Base-by-base conservation (phyloP, 2,797 vertebrate genomes). In the Thripadectes ignobilis region DNA sequence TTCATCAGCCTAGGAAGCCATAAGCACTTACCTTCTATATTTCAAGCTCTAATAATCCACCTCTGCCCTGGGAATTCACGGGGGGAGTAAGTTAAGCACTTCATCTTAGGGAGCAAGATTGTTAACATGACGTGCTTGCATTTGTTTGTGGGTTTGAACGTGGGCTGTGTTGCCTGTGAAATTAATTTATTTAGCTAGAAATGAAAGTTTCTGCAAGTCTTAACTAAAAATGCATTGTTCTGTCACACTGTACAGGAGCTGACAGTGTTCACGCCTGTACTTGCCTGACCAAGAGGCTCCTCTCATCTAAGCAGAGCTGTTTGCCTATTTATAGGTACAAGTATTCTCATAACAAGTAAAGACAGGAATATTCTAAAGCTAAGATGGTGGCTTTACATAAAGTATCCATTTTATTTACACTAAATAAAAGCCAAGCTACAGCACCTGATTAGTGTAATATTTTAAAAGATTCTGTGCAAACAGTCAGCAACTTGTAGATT, bases 381-480 rank as follows among this genome's bases (percentile, higher is more conserved):
- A 65, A 96, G 79, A 92, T 85, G 88, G 92, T 93, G 94, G 81
- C 71, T 96, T 97, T 84, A 88, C 94, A 97, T 92, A 63, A 95
- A 65, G 57, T 43, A 93, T 95, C 62, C 58, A 73, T 96, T 96
- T 95, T 97, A 95, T 96, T 98, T 97, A 97, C 93, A 96, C 97
- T 96, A 97, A 97, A 96, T 95, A 95, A 94, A 96, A 97, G 85
- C 95, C 93, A 96, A 94, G 93, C 83, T 96, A 81, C 46, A 85
- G 81, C 93, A 87, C 84, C 77, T 18, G 86, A 95, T 97, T 95
- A 97, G 80, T 63, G 94, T 57, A 97, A 94, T 95, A 96, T 97
- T 96, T 96, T 97, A 92, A 95, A 96, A 95, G 96, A 96, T 93
- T 89, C 96, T 89, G 86, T 94, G 92, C 93, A 97, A 97, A 97